phyloP scores from a whole-genome alignment of 2,797 vertebrate species.

The Bryconaethiops microstoma region DNA sequence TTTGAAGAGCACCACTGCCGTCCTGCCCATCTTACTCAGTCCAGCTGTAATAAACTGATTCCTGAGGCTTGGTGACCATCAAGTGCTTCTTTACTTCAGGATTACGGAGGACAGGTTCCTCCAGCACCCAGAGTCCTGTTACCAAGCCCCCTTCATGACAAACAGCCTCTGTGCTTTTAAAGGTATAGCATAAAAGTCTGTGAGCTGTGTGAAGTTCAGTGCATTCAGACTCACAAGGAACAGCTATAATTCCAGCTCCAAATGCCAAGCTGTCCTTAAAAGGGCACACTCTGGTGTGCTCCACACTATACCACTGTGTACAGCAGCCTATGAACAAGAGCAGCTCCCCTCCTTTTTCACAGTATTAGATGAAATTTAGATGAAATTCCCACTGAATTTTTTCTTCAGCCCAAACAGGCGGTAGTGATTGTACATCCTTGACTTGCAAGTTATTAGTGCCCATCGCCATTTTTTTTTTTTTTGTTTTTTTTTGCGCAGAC shows the following conservation, averaged over 20 bases:
- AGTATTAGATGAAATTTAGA: too few species aligned
- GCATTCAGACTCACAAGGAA: background rate
- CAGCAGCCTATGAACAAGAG: background rate
- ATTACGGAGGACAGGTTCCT: background rate
- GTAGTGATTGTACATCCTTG: too few species aligned
- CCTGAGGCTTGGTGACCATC: too few species aligned
- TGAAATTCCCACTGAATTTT: too few species aligned
- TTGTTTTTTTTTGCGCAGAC: too few species aligned
- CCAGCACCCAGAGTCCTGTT: background rate
- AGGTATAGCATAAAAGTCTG: background rate
- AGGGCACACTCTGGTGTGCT: background rate
- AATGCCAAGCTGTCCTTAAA: background rate
- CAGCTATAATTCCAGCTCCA: background rate
- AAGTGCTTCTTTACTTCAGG: background rate
- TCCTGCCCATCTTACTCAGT: too few species aligned
- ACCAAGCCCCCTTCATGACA: background rate
- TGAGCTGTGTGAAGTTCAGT: background rate
- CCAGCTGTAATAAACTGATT: too few species aligned
- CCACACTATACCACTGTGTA: conserved; percentile 6
- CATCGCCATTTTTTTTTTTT: too few species aligned
- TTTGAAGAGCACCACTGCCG: too few species aligned
- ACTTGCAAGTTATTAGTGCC: too few species aligned
- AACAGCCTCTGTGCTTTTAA: background rate
- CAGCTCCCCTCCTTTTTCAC: background rate
- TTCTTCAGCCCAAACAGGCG: too few species aligned